Base-by-base conservation (phyloP, 2,113 vertebrate genomes). In the Eublepharis macularius region DNA sequence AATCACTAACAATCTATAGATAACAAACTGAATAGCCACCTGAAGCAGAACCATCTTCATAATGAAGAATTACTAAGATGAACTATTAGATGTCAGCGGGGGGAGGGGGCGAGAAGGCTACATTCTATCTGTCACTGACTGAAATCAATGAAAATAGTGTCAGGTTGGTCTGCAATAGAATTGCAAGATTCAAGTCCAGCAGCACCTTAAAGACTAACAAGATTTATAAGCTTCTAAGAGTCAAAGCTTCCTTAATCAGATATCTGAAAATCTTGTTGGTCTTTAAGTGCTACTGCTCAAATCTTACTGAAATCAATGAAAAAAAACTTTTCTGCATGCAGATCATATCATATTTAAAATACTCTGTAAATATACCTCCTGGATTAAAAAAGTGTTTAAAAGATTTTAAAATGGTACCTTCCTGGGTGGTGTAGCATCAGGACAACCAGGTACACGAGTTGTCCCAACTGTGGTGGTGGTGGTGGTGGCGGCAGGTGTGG, bases 321-420 rank as follows among this genome's bases (percentile, higher is more conserved):
- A 21, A 60, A 24, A 60, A 63, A 63, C 3, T 63, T 63, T 63
- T 63, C 19, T 63, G 3, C 57, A 60, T 57, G 21, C 57, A 60
- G 57, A 24, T 26, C 8, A 6, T 5, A 60, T 60, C 57, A 19
- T 60, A 51, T 51, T 51, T 51, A 51, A 51, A 51, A 26, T 60
- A 63, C 60, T 63, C 8, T 9, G 60, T 29, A 29, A 63, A 63
- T 63, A 29, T 29, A 63, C 16, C 7, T 3, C 68, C 74, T 6
- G 47, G 43, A 47, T 49, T n/a, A 49, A 76, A 76, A 4, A 49
- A 32, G 6, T 13, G 26, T n/a, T 75, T 32, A 32, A 47, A 75
- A 49, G 32, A 75, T n/a, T 47, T 32, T n/a, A 49, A 51, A 75
- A 41, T 4, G 11, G 0, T 91, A 96, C 97, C 87, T 26, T 68